A percentile compares a stretch with the other conserved stretches of the same genome.
These are phyloP conservation scores for Cetonia aurata DNA, from an alignment of 2,888 invertebrate genomes.

Conservation along the genomic window DNA sequence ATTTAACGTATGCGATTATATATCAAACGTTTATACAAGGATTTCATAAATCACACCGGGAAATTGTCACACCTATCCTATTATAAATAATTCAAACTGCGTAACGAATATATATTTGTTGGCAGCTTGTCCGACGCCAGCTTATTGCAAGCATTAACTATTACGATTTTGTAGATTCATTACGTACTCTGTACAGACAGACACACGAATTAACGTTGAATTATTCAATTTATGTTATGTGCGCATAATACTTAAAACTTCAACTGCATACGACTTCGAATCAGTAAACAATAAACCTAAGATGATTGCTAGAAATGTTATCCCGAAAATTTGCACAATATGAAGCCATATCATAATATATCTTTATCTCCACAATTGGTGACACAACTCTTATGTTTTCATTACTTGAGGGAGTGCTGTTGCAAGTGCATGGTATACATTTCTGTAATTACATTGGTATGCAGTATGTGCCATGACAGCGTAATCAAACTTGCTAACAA, in stretches of 20 bases:
- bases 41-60: conserved; percentile 26
- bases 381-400: no score
- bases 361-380: no score
- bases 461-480: no score
- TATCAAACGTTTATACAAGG: conserved; percentile 4
- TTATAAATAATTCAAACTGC: conserved; percentile 41
- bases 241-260: not conserved
- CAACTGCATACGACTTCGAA: not conserved
- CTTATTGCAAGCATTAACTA: conserved; percentile 28
- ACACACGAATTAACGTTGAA: conserved; percentile 25
- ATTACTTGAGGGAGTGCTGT: no score
- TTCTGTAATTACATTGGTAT: no score
- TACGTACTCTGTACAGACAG: not conserved
- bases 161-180: conserved; percentile 34
- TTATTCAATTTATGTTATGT: conserved; percentile 22
- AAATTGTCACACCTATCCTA: conserved; percentile 34
- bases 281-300: not conserved
- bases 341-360: no score
- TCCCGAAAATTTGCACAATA: no score
- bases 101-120: conserved; percentile 37
- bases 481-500: no score
- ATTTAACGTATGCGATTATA: conserved; percentile 8
- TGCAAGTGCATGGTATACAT: no score
- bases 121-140: conserved; percentile 34
- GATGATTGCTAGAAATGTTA: no score